Conservation (phyloP, 2,113 vertebrate genomes). For the Semicossyphus pulcher region DNA sequence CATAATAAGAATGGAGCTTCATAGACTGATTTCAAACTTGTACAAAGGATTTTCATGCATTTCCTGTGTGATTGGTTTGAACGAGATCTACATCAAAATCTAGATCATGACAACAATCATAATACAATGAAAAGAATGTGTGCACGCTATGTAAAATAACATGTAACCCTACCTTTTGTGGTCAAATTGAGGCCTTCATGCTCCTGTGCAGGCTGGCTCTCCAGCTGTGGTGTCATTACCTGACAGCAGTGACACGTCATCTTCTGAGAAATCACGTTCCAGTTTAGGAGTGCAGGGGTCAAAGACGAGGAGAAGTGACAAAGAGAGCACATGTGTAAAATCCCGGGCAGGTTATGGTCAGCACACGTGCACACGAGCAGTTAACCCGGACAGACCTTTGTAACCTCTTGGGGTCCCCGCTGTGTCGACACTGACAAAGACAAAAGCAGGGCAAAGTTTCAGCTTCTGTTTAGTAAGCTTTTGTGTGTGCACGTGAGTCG, state of each 20-base stretch:
- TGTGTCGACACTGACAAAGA: not conserved
- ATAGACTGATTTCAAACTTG: no score
- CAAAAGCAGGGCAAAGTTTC: conserved; percentile 12
- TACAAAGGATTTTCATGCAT: no score
- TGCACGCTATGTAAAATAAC: not conserved
- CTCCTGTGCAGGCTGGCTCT: not conserved
- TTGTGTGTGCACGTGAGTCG: not conserved
- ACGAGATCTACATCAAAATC: not conserved
- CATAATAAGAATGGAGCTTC: no score
- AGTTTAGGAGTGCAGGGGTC: conserved; percentile 7
- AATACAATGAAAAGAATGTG: not conserved
- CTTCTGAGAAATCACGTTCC: not conserved
- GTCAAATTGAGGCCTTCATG: conserved; percentile 28
- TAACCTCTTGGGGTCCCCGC: not conserved
- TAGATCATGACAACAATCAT: not conserved
- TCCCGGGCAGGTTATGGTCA: not conserved
- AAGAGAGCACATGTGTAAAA: not conserved
- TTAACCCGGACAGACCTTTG: conserved; percentile 33
- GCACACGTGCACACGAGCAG: not conserved
- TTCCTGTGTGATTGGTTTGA: not conserved
- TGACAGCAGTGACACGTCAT: not conserved
- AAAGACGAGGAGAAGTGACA: not conserved
- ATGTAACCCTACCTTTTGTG: not conserved
- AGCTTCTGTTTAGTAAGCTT: not conserved
- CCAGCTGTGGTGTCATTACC: not conserved